Evolutionary conservation across 2,888 invertebrate species (phyloP).

Genomic region (Eilema griseolum): DNA sequence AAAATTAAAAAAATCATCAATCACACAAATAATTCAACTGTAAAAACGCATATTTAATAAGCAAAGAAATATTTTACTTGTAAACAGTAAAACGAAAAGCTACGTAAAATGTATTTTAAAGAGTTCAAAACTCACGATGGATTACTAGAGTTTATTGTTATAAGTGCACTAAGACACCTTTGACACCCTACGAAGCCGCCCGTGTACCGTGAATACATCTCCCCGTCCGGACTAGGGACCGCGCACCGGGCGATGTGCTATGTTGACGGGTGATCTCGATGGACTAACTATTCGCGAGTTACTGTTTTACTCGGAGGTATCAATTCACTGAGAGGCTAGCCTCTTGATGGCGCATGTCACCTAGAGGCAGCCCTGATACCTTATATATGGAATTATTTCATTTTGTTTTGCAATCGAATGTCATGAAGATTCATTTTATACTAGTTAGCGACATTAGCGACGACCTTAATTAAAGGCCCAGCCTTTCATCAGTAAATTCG

Average conservation of each 20-base stretch:
- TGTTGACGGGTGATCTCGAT: conserved; percentile 39
- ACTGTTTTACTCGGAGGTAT: no score
- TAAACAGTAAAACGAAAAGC: background rate
- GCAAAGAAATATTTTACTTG: no score
- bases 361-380: background rate
- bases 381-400: no score
- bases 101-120: background rate
- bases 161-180: background rate
- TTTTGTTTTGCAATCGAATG: no score
- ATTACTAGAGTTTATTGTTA: background rate
- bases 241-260: background rate
- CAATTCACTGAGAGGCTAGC: conserved; percentile 27
- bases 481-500: no score
- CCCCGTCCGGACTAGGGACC: conserved; percentile 3
- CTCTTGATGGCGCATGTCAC: background rate
- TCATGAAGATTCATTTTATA: no score
- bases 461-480: no score
- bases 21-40: no score
- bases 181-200: background rate
- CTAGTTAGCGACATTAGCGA: no score
- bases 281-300: conserved; percentile 39
- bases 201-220: conserved; percentile 11
- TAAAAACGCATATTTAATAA: no score
- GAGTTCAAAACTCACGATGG: conserved; percentile 15
- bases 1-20: no score